Base-by-base conservation (phyloP, 2,888 invertebrate genomes). In the Drosophila paracracens region DNA sequence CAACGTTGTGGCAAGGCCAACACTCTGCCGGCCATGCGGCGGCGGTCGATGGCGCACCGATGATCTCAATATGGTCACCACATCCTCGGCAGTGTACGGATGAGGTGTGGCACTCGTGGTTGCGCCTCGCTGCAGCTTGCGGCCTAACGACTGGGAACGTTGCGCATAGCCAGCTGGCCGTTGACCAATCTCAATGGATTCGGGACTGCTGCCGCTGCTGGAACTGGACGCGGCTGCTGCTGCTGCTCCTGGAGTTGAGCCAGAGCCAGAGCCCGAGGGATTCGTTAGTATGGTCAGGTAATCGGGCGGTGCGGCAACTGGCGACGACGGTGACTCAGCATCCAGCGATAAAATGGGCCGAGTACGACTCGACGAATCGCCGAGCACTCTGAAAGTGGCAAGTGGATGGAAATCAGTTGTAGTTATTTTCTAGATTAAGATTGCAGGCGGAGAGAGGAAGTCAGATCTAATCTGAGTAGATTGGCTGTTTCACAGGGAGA, bases 1-100 rank as follows among this genome's bases (percentile, higher is more conserved):
- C 59, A 84, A 46, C 13, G 86, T 86, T 48, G 79, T 69, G 52
- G 82, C 76, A 29, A 53, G 56, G 25, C 65, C 74, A 31, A 59
- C 48, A 25, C 18, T 46, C 36, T 73, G 76, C 6, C 76, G 67
- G 8, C 27, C 25, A 29, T 38, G 56, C 4, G 74, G 60, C 43
- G 57, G 54, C 51, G 82, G 79, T 43, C 81, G 81, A 70, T 82
- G 79, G 11, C 88, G 76, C 21, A 89, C 89, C 11, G 92, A 92
- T 11, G 93, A 88, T n/a, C 93, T 86, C 51, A 93, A 64, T 50
- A 92, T 87, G 56, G 91, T 92, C 4, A 92, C 92, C 58, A 93
- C 93, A 85, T 93, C 93, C 63, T 91, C 88, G 5, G 92, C 92
- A 1, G 92, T 92, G 61, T 92, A 92, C 4, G 83, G 83, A 18